Evolutionary conservation across 2,888 invertebrate genomes (phyloP).

Genomic region (Patella depressa): DNA sequence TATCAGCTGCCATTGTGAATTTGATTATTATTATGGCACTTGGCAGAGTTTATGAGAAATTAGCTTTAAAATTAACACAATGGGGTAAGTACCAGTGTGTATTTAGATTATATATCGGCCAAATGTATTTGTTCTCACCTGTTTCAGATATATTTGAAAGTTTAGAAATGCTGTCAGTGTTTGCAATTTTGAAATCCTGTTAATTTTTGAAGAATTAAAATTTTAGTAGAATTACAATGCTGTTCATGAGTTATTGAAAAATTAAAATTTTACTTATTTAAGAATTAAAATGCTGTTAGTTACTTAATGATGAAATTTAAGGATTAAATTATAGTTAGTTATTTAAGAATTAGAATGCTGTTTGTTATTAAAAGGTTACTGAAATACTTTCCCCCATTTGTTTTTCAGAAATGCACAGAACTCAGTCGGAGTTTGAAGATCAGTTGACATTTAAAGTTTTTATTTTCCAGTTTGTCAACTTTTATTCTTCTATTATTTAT

Average conservation of each 20-base stretch:
- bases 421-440: conserved; percentile 71
- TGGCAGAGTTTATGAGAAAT: conserved; percentile 74
- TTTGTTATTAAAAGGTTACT: not conserved
- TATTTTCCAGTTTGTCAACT: conserved; percentile 72
- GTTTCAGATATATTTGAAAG: too few species aligned
- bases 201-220: too few species aligned
- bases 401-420: conserved; percentile 71
- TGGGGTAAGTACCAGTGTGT: conserved; percentile 72
- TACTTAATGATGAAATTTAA: not conserved
- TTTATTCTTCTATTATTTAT: conserved; percentile 72
- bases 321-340: not conserved
- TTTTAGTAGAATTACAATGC: too few species aligned
- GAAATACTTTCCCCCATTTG: conserved; percentile 19
- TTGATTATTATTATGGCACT: conserved; percentile 75
- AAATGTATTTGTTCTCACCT: too few species aligned
- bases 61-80: conserved; percentile 74
- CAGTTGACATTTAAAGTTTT: conserved; percentile 72
- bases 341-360: not conserved
- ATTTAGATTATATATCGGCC: too few species aligned
- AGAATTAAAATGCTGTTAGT: not conserved
- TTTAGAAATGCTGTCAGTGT: too few species aligned
- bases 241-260: not conserved
- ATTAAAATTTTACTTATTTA: not conserved
- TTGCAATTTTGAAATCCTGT: too few species aligned
- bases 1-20: conserved; percentile 75